These are phyloP conservation scores for Nemopilema nomurai DNA, from an alignment of 30 jellyfish, hydroid and myxozoan species.

Conservation along the genomic window DNA sequence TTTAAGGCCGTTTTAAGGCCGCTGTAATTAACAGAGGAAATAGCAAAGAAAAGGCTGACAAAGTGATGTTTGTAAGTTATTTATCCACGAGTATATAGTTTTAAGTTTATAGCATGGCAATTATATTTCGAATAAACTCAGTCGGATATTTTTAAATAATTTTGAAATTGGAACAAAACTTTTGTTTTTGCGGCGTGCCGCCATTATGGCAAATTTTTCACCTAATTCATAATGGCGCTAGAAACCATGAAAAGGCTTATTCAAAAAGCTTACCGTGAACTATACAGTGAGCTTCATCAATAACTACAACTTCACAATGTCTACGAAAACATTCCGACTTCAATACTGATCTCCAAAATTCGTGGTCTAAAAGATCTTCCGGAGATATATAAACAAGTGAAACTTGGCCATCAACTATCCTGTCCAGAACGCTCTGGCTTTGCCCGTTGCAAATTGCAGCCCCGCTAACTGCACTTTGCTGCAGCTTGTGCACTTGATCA, in stretches of 20 bases:
- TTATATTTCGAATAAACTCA: too few relatives aligned
- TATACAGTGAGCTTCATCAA: constrained; percentile 53
- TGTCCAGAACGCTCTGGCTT: background rate
- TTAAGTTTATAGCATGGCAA: too few relatives aligned
- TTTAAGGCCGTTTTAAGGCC: too few relatives aligned
- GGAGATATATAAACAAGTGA: constrained; percentile 32
- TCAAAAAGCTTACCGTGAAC: constrained; percentile 23
- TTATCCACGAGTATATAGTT: too few relatives aligned
- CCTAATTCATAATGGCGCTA: too few relatives aligned
- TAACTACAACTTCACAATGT: constrained; percentile 18
- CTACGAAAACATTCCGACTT: constrained; percentile 3
- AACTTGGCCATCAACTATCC: background rate
- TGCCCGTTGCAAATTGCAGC: constrained; percentile 35
- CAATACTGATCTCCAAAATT: constrained; percentile 21
- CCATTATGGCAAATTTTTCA: too few relatives aligned
- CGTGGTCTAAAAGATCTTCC: constrained; percentile 24
- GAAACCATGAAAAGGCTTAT: background rate
- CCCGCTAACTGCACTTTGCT: constrained; percentile 24
- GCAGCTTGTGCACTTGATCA: constrained; percentile 36
- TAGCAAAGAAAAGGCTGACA: too few relatives aligned
- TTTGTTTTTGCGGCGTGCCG: too few relatives aligned
- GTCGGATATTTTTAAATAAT: too few relatives aligned
- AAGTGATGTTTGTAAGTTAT: too few relatives aligned
- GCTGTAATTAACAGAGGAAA: too few relatives aligned
- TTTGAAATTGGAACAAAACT: too few relatives aligned